Conservation (phyloP, 2,888 invertebrate species). For the Neocrepidodera transversa region DNA sequence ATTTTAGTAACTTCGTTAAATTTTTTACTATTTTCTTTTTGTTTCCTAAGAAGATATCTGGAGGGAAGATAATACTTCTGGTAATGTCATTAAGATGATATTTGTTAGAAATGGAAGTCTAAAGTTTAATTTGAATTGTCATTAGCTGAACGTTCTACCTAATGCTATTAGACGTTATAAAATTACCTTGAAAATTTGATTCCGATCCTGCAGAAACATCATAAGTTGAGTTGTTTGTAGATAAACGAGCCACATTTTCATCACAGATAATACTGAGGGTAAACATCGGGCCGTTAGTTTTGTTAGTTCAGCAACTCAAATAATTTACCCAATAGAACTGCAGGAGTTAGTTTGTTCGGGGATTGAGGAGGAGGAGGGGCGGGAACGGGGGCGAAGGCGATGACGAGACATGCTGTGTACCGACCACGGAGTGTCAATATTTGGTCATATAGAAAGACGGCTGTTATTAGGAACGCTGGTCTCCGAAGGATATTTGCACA, state of each 20-base stretch:
- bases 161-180: too few species aligned
- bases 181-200: too few species aligned
- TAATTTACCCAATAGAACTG: constrained; percentile 61
- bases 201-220: constrained; percentile 23
- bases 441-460: constrained; percentile 58
- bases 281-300: constrained; percentile 60
- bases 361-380: constrained; percentile 45
- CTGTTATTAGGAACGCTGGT: constrained; percentile 54
- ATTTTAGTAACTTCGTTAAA: too few species aligned
- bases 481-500: constrained; percentile 26
- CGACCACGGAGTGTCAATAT: constrained; percentile 59
- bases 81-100: neutral
- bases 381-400: constrained; percentile 29
- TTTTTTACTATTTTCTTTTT: too few species aligned
- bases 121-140: too few species aligned
- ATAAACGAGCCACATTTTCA: constrained; percentile 59
- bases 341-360: constrained; percentile 56
- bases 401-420: constrained; percentile 54
- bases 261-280: constrained; percentile 60
- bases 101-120: neutral
- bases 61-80: too few species aligned
- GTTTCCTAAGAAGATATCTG: too few species aligned
- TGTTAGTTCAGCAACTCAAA: constrained; percentile 63
- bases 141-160: too few species aligned
- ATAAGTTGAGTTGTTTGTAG: constrained; percentile 52